phyloP scores from a whole-genome alignment of 2,888 invertebrate species.

The Andrena bucephala region DNA sequence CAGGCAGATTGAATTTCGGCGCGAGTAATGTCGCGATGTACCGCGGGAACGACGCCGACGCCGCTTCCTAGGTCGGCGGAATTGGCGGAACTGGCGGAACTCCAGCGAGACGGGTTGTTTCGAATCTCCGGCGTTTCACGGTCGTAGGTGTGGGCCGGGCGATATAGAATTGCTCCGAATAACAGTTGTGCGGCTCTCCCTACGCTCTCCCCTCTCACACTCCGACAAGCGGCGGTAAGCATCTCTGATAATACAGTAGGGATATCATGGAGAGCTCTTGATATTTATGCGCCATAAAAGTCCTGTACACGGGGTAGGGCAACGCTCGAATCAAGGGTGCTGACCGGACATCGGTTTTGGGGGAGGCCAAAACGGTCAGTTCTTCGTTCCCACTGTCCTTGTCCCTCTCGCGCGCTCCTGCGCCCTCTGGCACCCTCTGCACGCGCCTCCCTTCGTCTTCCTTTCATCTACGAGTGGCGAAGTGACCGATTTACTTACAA shows the following conservation, averaged over 20 bases:
- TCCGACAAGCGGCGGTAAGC: constrained; percentile 65
- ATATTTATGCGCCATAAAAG: constrained; percentile 85
- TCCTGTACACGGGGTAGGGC: constrained; percentile 78
- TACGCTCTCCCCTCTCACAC: constrained; percentile 25
- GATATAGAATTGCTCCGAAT: constrained; percentile 72
- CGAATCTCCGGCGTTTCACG: constrained; percentile 46
- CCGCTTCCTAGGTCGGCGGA: constrained; percentile 37
- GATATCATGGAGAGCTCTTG: constrained; percentile 82
- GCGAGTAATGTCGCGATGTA: constrained; percentile 32
- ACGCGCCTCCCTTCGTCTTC: constrained; percentile 60
- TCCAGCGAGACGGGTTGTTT: constrained; percentile 69
- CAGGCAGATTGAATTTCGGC: constrained; percentile 69
- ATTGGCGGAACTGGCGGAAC: constrained; percentile 72
- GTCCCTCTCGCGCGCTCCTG: constrained; percentile 17
- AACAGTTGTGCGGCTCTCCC: constrained; percentile 59
- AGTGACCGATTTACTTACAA: constrained; percentile 84
- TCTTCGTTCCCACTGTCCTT: constrained; percentile 54
- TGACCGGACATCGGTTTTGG: constrained; percentile 82
- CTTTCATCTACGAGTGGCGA: constrained; percentile 79
- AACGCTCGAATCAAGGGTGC: constrained; percentile 81
- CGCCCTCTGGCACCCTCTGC: constrained; percentile 24
- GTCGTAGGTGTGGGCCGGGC: constrained; percentile 59
- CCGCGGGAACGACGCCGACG: constrained; percentile 22
- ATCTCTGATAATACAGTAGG: constrained; percentile 83
- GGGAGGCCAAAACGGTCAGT: constrained; percentile 74